These are phyloP conservation scores for Nematopogon swammerdamellus DNA, from an alignment of 2,888 invertebrate species.

Conservation along the genomic window DNA sequence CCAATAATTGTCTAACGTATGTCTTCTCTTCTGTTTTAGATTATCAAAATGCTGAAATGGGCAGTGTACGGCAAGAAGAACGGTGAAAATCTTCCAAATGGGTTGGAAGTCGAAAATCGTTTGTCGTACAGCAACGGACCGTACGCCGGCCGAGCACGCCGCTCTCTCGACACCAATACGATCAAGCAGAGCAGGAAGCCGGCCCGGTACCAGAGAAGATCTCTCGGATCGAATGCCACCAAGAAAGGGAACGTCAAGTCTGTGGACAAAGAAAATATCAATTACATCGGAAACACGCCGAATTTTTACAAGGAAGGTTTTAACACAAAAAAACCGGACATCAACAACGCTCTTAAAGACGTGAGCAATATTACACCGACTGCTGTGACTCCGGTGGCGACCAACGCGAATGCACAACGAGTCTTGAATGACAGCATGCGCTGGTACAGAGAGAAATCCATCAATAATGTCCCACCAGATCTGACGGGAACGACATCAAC, in stretches of 20 bases:
- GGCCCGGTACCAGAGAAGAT: conserved; percentile 44
- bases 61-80: conserved; percentile 51
- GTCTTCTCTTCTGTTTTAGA: conserved; percentile 23
- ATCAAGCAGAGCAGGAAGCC: conserved; percentile 45
- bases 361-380: conserved; percentile 62
- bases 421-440: conserved; percentile 18
- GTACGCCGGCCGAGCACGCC: conserved; percentile 23
- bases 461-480: conserved; percentile 34
- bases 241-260: conserved; percentile 32
- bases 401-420: not conserved
- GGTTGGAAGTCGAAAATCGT: conserved; percentile 20
- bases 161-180: conserved; percentile 38
- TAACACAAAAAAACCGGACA: conserved; percentile 40
- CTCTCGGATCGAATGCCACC: conserved; percentile 31
- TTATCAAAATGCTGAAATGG: conserved; percentile 61
- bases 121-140: conserved; percentile 21
- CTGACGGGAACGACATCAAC: conserved; percentile 41
- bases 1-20: too few relatives aligned
- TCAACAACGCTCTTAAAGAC: conserved; percentile 50
- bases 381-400: conserved; percentile 32
- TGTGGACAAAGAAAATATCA: conserved; percentile 45
- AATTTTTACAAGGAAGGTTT: conserved; percentile 60
- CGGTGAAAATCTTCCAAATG: conserved; percentile 22
- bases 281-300: conserved; percentile 54
- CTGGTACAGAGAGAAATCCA: conserved; percentile 25